phyloP scores from a whole-genome alignment of 2,888 invertebrate genomes.

The Thereva nobilitata region DNA sequence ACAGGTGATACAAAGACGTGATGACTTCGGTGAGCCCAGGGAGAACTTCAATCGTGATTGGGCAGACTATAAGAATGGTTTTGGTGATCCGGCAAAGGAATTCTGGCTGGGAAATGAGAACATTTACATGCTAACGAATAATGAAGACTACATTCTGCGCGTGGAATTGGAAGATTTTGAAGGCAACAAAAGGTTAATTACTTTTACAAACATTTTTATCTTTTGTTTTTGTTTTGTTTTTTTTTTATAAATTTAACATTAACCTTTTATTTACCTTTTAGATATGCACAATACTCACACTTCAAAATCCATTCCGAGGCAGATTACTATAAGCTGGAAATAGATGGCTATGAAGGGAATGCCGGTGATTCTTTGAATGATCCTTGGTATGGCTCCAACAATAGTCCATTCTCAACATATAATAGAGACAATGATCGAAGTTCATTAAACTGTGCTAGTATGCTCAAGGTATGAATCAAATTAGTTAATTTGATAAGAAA shows the following conservation, averaged over 20 bases:
- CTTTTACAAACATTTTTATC: not conserved
- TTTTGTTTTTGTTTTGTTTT: not conserved
- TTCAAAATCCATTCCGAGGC: conserved; percentile 91
- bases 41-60: conserved; percentile 92
- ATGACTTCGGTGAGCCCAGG: conserved; percentile 83
- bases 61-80: conserved; percentile 91
- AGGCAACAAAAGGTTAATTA: conserved; percentile 80
- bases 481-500: not conserved
- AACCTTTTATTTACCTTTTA: conserved; percentile 51
- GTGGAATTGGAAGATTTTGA: conserved; percentile 92
- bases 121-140: conserved; percentile 90
- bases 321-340: conserved; percentile 89
- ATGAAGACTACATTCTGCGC: conserved; percentile 84
- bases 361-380: conserved; percentile 91
- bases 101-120: conserved; percentile 94
- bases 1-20: conserved; percentile 86
- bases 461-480: conserved; percentile 68
- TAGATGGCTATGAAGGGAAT: conserved; percentile 89
- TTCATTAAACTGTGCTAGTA: conserved; percentile 87
- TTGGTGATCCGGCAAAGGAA: conserved; percentile 86
- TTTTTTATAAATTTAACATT: conserved; percentile 5
- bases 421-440: conserved; percentile 91
- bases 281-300: conserved; percentile 88
- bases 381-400: conserved; percentile 92
- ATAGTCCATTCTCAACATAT: conserved; percentile 91